phyloP scores from a whole-genome alignment of 92 coral and sea anemone species.

The Paramuricea clavata region DNA sequence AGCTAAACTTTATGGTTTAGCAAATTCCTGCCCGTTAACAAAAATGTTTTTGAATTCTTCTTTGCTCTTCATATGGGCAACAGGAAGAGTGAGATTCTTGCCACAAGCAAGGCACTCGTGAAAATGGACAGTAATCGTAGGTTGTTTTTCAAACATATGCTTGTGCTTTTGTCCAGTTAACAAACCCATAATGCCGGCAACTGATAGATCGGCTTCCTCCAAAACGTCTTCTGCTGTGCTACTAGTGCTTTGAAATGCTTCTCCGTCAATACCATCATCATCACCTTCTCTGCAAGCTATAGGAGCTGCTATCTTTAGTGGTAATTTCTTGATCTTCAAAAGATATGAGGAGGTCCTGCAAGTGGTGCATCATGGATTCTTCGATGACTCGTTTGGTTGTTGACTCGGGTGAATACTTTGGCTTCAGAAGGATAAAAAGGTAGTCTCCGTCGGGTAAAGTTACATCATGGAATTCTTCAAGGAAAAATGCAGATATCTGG shows the following conservation, averaged over 20 bases:
- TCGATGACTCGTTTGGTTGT: constrained; percentile 41
- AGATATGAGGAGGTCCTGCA: constrained; percentile 50
- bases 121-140: constrained; percentile 13
- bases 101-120: constrained; percentile 40
- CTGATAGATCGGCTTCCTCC: constrained; percentile 23
- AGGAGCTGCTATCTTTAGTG: constrained; percentile 21
- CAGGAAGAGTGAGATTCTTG: constrained; percentile 33
- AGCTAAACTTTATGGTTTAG: constrained; percentile 25
- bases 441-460: constrained; percentile 55
- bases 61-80: constrained; percentile 38
- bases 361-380: constrained; percentile 53
- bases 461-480: constrained; percentile 30
- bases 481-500: constrained; percentile 59
- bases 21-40: constrained; percentile 22
- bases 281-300: constrained; percentile 39
- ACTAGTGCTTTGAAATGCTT: background rate
- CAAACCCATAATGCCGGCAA: constrained; percentile 43
- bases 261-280: background rate
- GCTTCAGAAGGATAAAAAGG: constrained; percentile 34
- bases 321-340: too few relatives aligned
- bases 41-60: constrained; percentile 33
- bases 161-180: constrained; percentile 32
- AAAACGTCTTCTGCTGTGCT: constrained; percentile 8
- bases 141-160: background rate
- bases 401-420: constrained; percentile 44